phyloP scores from a whole-genome alignment of 2,797 vertebrate species.

The Decapterus maruadsi region DNA sequence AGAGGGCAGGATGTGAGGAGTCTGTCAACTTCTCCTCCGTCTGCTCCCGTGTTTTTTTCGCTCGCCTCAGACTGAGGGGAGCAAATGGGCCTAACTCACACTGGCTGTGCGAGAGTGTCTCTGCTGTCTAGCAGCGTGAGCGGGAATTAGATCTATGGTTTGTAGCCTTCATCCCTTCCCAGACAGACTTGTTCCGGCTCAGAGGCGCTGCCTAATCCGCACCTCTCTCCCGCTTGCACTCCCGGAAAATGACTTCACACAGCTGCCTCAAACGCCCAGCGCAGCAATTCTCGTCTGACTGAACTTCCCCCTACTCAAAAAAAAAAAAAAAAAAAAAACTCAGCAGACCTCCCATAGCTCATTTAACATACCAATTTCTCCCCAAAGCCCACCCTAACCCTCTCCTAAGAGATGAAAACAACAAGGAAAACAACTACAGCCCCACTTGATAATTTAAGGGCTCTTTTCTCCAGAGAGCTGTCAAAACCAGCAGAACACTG shows the following conservation, averaged over 20 bases:
- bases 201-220: slow-evolving; percentile 88
- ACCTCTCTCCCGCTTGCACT: slow-evolving; percentile 85
- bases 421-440: slow-evolving; percentile 81
- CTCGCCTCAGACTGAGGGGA: slow-evolving; percentile 77
- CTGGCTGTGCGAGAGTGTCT: slow-evolving; percentile 77
- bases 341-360: slow-evolving; percentile 84
- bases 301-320: slow-evolving; percentile 61
- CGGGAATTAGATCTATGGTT: slow-evolving; percentile 86
- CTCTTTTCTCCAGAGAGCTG: slow-evolving; percentile 74
- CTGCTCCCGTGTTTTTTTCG: slow-evolving; percentile 60
- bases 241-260: slow-evolving; percentile 87
- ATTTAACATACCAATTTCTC: slow-evolving; percentile 85
- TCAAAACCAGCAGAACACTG: slow-evolving; percentile 61
- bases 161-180: slow-evolving; percentile 87
- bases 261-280: slow-evolving; percentile 85
- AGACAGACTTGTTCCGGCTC: slow-evolving; percentile 90
- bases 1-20: slow-evolving; percentile 75
- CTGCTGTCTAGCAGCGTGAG: slow-evolving; percentile 84
- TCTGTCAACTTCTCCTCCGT: slow-evolving; percentile 84
- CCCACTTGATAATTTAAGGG: slow-evolving; percentile 80
- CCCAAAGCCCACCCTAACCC: slow-evolving; percentile 59
- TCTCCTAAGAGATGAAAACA: slow-evolving; percentile 66
- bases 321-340: slow-evolving; percentile 66
- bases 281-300: slow-evolving; percentile 85
- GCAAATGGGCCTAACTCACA: slow-evolving; percentile 87